phyloP scores from a whole-genome alignment of 2,113 vertebrate species.

The Xenopus laevis region DNA sequence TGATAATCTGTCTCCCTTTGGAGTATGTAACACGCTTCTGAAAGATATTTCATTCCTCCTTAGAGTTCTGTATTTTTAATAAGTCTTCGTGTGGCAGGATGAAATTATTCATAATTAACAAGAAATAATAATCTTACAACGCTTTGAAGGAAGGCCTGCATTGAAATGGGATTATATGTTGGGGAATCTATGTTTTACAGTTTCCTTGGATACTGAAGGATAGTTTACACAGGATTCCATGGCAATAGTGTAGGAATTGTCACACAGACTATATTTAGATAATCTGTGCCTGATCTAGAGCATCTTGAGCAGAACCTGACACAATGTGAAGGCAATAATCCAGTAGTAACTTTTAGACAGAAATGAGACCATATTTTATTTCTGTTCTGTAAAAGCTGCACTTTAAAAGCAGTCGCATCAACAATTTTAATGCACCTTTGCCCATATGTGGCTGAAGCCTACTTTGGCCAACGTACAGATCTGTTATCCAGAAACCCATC shows the following conservation, averaged over 20 bases:
- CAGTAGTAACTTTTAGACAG: background rate
- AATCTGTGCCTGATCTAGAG: background rate
- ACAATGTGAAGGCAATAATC: background rate
- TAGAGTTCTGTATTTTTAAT: constrained; percentile 56
- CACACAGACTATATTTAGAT: constrained; percentile 27
- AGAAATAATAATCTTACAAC: constrained; percentile 62
- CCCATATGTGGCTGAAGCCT: no score
- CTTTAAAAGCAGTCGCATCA: no score
- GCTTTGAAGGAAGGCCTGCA: constrained; percentile 65
- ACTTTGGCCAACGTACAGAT: no score
- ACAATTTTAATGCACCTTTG: no score
- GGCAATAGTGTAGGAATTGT: constrained; percentile 51
- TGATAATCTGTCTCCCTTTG: constrained; percentile 47
- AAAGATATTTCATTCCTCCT: constrained; percentile 27
- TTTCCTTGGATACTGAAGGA: constrained; percentile 66
- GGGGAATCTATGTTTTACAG: constrained; percentile 74
- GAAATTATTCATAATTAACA: constrained; percentile 73
- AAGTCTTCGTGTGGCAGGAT: constrained; percentile 59
- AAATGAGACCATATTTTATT: no score
- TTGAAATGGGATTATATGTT: constrained; percentile 51
- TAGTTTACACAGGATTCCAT: constrained; percentile 68
- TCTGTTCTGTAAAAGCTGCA: no score
- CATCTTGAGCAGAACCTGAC: background rate
- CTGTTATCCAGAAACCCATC: no score
- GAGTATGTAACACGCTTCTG: background rate